Percentiles rank a stretch among this genome's conserved stretches.
These are phyloP conservation scores for Atta texana DNA, from an alignment of 1,140 invertebrate species.

Conservation along the genomic window DNA sequence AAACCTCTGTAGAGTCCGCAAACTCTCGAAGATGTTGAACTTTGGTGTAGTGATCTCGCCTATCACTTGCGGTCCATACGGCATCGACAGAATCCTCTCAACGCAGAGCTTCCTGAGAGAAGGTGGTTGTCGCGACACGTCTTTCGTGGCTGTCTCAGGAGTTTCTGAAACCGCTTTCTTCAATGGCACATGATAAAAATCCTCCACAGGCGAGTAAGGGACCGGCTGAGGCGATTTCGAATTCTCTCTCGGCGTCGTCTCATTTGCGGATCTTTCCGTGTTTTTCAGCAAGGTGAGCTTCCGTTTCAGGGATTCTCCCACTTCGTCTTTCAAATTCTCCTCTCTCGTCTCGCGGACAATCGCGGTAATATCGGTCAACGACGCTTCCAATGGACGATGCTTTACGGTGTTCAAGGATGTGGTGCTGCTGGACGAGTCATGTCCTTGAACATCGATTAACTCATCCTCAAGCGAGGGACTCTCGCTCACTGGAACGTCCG, in stretches of 20 bases:
- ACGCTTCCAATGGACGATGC: slow-evolving; percentile 82
- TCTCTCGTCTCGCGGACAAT: slow-evolving; percentile 76
- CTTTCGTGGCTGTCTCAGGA: not conserved
- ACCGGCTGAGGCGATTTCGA: slow-evolving; percentile 67
- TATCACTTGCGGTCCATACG: slow-evolving; percentile 89
- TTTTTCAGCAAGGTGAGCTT: slow-evolving; percentile 68
- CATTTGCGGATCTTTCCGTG: slow-evolving; percentile 6
- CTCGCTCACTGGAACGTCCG: not conserved
- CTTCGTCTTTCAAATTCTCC: slow-evolving; percentile 27
- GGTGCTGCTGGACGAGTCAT: slow-evolving; percentile 85
- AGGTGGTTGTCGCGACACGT: slow-evolving; percentile 65
- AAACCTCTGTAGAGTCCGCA: slow-evolving; percentile 76
- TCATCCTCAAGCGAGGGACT: slow-evolving; percentile 61
- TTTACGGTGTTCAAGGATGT: slow-evolving; percentile 87
- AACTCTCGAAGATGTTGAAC: slow-evolving; percentile 87
- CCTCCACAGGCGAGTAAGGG: slow-evolving; percentile 77
- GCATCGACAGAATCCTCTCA: slow-evolving; percentile 88
- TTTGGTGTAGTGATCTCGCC: slow-evolving; percentile 88
- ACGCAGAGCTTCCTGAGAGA: slow-evolving; percentile 88
- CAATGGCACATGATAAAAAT: slow-evolving; percentile 73
- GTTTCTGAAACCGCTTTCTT: slow-evolving; percentile 39
- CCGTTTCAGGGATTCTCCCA: slow-evolving; percentile 66
- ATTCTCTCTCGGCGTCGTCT: slow-evolving; percentile 39
- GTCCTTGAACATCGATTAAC: slow-evolving; percentile 70
- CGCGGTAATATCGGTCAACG: slow-evolving; percentile 80